These are phyloP conservation scores for Lepidurus couesii DNA, from an alignment of 1,140 invertebrate species.

Conservation along the genomic window DNA sequence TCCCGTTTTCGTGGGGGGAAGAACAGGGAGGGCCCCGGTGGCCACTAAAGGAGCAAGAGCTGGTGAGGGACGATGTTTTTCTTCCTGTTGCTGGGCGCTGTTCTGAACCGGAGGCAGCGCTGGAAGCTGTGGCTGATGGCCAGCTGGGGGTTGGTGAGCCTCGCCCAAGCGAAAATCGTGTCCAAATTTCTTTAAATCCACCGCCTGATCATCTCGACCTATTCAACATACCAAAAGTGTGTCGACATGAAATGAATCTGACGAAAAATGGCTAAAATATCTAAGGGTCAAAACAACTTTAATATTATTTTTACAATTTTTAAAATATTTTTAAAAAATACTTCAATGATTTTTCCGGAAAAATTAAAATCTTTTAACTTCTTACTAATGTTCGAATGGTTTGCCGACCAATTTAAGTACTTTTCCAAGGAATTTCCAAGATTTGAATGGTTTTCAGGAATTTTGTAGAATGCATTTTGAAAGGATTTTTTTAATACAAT, in stretches of 20 bases:
- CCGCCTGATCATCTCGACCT: slow-evolving; percentile 50
- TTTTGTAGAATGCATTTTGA: too few relatives aligned
- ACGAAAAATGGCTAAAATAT: neutral
- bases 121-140: slow-evolving; percentile 28
- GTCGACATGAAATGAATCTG: neutral
- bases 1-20: neutral
- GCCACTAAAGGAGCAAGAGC: slow-evolving; percentile 25
- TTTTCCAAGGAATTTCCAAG: too few relatives aligned
- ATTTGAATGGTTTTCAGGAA: too few relatives aligned
- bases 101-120: neutral
- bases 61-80: slow-evolving; percentile 23
- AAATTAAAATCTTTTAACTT: too few relatives aligned
- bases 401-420: too few relatives aligned
- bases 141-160: slow-evolving; percentile 9
- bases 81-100: neutral
- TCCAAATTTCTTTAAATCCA: slow-evolving; percentile 54
- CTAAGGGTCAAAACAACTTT: neutral
- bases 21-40: slow-evolving; percentile 23
- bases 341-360: too few relatives aligned
- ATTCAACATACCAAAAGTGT: slow-evolving; percentile 11
- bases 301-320: too few relatives aligned
- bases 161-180: slow-evolving; percentile 55
- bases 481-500: too few relatives aligned
- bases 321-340: too few relatives aligned
- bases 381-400: too few relatives aligned